These are phyloP conservation scores for Tortrix viridana DNA, from an alignment of 2,888 invertebrate species.

Conservation along the genomic window DNA sequence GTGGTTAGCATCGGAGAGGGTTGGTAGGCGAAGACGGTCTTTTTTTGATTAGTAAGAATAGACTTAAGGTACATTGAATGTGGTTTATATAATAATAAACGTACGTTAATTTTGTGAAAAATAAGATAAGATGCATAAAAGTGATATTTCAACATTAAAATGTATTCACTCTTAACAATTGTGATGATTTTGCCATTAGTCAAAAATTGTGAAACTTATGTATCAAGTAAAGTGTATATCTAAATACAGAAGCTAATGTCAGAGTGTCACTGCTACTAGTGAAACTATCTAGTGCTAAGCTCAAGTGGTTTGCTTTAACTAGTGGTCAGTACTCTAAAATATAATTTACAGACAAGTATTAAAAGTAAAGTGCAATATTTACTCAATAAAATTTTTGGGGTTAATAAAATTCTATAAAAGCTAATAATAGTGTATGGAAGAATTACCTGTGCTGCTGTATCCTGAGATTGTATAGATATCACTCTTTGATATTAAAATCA, in stretches of 20 bases:
- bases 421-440: slow-evolving; percentile 52
- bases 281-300: slow-evolving; percentile 61
- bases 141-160: slow-evolving; percentile 49
- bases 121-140: slow-evolving; percentile 55
- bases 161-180: slow-evolving; percentile 78
- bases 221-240: slow-evolving; percentile 39
- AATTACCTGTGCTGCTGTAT: slow-evolving; percentile 73
- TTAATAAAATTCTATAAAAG: slow-evolving; percentile 48
- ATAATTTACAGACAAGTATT: slow-evolving; percentile 40
- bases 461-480: slow-evolving; percentile 54
- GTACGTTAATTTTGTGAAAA: slow-evolving; percentile 51
- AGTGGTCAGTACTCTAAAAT: slow-evolving; percentile 43
- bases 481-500: slow-evolving; percentile 41
- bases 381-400: slow-evolving; percentile 46
- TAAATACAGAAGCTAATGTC: slow-evolving; percentile 55
- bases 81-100: slow-evolving; percentile 49
- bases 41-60: slow-evolving; percentile 48
- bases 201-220: slow-evolving; percentile 58
- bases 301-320: slow-evolving; percentile 56
- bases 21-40: slow-evolving; percentile 58
- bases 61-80: slow-evolving; percentile 45
- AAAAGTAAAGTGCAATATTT: slow-evolving; percentile 35
- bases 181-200: slow-evolving; percentile 82
- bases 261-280: slow-evolving; percentile 49
- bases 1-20: slow-evolving; percentile 53